Percentiles rank a stretch among this genome's conserved stretches.
Conservation (phyloP, 2,888 invertebrate genomes). For the Scelioninae gen. 2 region DNA sequence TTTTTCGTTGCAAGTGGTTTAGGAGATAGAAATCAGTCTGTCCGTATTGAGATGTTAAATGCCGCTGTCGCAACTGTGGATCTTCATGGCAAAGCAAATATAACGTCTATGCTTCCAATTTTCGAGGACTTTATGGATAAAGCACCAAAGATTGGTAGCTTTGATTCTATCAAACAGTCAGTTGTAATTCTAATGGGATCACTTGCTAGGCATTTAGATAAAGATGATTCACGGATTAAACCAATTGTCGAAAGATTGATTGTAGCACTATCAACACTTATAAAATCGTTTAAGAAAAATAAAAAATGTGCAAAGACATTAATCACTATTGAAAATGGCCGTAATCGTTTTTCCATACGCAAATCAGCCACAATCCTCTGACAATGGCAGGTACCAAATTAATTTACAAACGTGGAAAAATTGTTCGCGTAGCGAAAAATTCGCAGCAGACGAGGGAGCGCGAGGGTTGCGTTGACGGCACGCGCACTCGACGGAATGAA, state of each 20-base stretch:
- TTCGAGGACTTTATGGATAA: slow-evolving; percentile 96
- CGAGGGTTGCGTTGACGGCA: slow-evolving; percentile 64
- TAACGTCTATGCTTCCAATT: slow-evolving; percentile 85
- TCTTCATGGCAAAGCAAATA: slow-evolving; percentile 89
- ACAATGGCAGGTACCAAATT: no score
- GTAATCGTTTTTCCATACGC: no score
- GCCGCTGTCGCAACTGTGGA: slow-evolving; percentile 95
- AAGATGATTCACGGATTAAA: slow-evolving; percentile 90
- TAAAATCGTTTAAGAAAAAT: no score
- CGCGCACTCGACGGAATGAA: slow-evolving; percentile 72
- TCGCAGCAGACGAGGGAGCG: slow-evolving; percentile 18
- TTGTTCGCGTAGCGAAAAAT: slow-evolving; percentile 14
- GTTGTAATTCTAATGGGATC: slow-evolving; percentile 98
- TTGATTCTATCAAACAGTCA: slow-evolving; percentile 95
- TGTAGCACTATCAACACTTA: slow-evolving; percentile 93
- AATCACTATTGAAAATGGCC: no score
- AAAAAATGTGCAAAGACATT: no score
- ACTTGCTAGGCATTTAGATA: slow-evolving; percentile 95
- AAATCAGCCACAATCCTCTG: no score
- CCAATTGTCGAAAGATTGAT: slow-evolving; percentile 95
- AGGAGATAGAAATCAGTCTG: slow-evolving; percentile 88
- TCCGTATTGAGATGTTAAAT: slow-evolving; percentile 92
- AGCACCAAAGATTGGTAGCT: slow-evolving; percentile 92
- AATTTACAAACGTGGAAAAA: neutral
- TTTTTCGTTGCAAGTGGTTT: slow-evolving; percentile 92